Conservation (phyloP, 2,113 vertebrate species). For the Chiloscyllium plagiosum region DNA sequence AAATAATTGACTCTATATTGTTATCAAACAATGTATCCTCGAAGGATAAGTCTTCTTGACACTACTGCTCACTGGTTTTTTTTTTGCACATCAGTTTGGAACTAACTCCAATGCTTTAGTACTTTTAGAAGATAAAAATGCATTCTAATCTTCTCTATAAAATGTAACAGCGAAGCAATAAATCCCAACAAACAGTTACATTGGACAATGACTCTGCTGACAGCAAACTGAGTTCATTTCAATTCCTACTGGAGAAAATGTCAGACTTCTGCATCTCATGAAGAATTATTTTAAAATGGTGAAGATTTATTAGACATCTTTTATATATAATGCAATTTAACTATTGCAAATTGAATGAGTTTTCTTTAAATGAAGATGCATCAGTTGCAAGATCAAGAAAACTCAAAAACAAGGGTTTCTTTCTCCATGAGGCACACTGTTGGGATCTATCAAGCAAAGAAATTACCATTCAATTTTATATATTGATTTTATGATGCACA, state of each 20-base stretch:
- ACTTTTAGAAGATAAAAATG: background rate
- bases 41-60: background rate
- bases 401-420: background rate
- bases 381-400: background rate
- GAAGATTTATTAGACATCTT: background rate
- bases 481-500: background rate
- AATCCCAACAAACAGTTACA: background rate
- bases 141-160: background rate
- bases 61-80: background rate
- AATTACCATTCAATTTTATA: background rate
- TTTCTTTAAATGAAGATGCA: background rate
- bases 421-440: background rate
- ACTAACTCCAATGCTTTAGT: background rate
- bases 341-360: background rate
- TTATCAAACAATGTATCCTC: background rate
- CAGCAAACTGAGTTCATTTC: background rate
- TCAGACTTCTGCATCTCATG: background rate
- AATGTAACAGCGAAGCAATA: background rate
- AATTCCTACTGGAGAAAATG: background rate
- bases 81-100: background rate
- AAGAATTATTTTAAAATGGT: background rate
- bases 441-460: background rate
- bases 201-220: background rate
- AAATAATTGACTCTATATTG: background rate
- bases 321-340: background rate